Evolutionary conservation across 2,113 vertebrate species (phyloP), one percentile per base, ranked within the genome.

Genomic region (Malurus cyaneus): DNA sequence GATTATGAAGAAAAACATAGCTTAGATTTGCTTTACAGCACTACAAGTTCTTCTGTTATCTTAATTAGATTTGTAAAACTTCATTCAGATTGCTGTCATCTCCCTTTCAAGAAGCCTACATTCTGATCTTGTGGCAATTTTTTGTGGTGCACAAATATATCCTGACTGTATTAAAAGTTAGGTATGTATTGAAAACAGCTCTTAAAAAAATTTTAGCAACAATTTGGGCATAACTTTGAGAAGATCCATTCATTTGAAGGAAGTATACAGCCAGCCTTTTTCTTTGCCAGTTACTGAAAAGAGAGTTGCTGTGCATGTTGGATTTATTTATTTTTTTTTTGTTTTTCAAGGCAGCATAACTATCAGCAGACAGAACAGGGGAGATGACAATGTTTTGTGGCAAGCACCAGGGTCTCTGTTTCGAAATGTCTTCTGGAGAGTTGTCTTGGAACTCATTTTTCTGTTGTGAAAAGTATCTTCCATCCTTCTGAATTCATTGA

Each of bases 351-450:
- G 12, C 11, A 23, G 8, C 2, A 3, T 34, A 60, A 28, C 28
- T 88, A 60, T 17, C 24, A 61, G 50, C 53, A 82, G 59, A 36
- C 42, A 32, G 53, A 76, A 32, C 7, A 52, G 39, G 11, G 46
- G 60, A 57, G 21, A 46, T 88, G 71, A 54, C 53, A 32, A n/a
- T 54, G 21, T 53, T 1, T 0, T 24, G 29, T 49, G 36, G 25
- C 52, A 76, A 77, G 28, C 20, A 59, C 39, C 12, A 8, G 14
- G 13, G 4, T 73, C 49, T 85, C 39, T 64, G 14, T 73, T 88
- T 76, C 62, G 1, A 2, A 2, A n/a, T 18, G 0, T 21, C 21
- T 67, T 60, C 36, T 14, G 3, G n/a, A 71, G 18, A 52, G 21
- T 36, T 80, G 34, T 15, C 36, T 78, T 92, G 42, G 28, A 69